Evolutionary conservation across 2,113 vertebrate genomes (phyloP).

Genomic region (Gadus macrocephalus): DNA sequence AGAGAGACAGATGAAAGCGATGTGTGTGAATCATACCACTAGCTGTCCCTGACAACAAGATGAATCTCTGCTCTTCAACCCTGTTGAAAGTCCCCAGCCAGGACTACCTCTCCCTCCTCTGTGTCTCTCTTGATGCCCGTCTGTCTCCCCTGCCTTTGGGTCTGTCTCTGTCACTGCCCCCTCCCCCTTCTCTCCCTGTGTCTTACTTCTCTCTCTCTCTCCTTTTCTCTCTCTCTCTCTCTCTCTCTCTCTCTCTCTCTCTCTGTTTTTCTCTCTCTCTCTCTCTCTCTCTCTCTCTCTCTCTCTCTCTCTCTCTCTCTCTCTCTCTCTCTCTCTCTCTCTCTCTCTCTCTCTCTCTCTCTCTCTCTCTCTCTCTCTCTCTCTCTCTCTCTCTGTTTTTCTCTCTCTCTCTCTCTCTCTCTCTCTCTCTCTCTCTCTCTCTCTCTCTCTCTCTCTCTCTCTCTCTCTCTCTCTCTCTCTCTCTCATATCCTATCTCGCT

Average conservation of each 20-base stretch:
- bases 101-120: constrained; percentile 1
- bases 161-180: not conserved
- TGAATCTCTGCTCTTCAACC: constrained; percentile 55
- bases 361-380: not conserved
- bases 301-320: not conserved
- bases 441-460: not conserved
- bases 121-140: not conserved
- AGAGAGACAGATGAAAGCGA: not conserved
- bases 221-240: not conserved
- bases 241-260: not conserved
- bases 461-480: not conserved
- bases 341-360: not conserved
- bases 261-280: not conserved
- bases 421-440: not conserved
- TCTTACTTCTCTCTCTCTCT: not conserved
- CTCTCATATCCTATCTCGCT: not conserved
- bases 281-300: constrained; percentile 7
- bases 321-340: not conserved
- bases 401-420: not conserved
- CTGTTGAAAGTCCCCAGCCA: constrained; percentile 47
- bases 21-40: constrained; percentile 32
- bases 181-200: not conserved
- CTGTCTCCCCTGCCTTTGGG: not conserved
- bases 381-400: not conserved
- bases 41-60: constrained; percentile 52